phyloP scores from a whole-genome alignment of 2,113 vertebrate species.

The Rhinopomastus cyanomelas region DNA sequence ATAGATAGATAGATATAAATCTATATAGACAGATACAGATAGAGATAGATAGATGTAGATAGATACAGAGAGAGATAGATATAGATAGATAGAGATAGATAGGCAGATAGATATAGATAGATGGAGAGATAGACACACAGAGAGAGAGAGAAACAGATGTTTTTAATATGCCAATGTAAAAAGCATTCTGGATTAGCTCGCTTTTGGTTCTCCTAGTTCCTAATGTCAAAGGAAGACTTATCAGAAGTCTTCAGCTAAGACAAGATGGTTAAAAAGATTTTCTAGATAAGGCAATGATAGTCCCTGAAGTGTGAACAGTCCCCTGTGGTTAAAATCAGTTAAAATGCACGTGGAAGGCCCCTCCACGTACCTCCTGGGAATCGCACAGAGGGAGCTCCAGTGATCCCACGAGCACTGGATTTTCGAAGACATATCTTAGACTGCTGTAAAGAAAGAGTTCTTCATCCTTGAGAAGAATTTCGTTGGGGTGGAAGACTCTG shows the following conservation, averaged over 20 bases:
- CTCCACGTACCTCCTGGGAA: background rate
- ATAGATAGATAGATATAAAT: too few species aligned
- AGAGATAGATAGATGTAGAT: too few species aligned
- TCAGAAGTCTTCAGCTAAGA: background rate
- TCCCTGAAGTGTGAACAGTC: background rate
- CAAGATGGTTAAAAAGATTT: background rate
- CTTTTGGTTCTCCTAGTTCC: background rate
- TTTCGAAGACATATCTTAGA: background rate
- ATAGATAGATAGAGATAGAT: too few species aligned
- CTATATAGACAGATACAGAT: too few species aligned
- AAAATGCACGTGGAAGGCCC: background rate
- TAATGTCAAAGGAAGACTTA: background rate
- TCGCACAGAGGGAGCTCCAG: background rate
- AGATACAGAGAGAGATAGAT: too few species aligned
- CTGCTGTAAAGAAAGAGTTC: background rate
- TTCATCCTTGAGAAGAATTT: background rate
- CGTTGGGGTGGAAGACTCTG: background rate
- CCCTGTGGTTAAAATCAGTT: background rate
- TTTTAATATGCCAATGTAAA: background rate
- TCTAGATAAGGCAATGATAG: background rate
- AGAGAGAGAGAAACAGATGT: background rate
- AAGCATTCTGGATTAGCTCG: background rate
- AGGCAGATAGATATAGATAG: too few species aligned
- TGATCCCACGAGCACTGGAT: rapidly evolving
- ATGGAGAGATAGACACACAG: too few species aligned